Base-by-base conservation (phyloP, 2,113 vertebrate genomes). In the Mesoclemmys tuberculata region DNA sequence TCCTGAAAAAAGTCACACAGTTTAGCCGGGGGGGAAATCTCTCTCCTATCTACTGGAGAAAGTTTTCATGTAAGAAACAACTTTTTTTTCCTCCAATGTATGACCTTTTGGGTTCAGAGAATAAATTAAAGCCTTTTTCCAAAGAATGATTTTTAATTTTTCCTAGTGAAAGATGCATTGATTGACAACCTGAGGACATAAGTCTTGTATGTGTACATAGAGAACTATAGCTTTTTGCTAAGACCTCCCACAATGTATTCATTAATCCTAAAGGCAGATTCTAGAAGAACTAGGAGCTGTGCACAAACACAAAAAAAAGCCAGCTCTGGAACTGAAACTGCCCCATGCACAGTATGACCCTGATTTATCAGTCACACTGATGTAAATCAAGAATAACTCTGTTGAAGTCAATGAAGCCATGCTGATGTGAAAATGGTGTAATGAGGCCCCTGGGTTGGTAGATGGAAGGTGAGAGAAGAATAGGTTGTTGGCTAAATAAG, bases 21-120 rank as follows among this genome's bases (percentile, higher is more conserved):
- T 94, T 95, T 85, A 94, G 80, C 21, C 79, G 88, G 93, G 51
- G 18, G 56, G 19, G 78, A n/a, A 6, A 27, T 91, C 93, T 61
- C 6, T 95, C 27, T 89, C 58, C 58, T 91, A 75, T 51, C 3
- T 18, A 6, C 0, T 0, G 54, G 54, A 75, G 29, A 58, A 95
- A 56, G 46, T 75, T 84, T 93, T 93, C 2, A 14, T 9, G 4
- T 91, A 27, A 75, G 88, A 35, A 93, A 80, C 27, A 29, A 52
- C 83, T 80, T 88, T n/a, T 90, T 82, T 18, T 46, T 27, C 35
- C 31, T 86, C 22, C 80, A 51, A 4, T 2, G 3, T 75, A 8
- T 91, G 78, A 82, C 64, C 80, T 80, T 91, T 64, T 68, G 6
- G 31, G 10, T 1, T 71, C 31, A 61, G 55, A 88, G 48, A 35